Base-by-base conservation (phyloP, 2,113 vertebrate genomes). In the Passer domesticus region DNA sequence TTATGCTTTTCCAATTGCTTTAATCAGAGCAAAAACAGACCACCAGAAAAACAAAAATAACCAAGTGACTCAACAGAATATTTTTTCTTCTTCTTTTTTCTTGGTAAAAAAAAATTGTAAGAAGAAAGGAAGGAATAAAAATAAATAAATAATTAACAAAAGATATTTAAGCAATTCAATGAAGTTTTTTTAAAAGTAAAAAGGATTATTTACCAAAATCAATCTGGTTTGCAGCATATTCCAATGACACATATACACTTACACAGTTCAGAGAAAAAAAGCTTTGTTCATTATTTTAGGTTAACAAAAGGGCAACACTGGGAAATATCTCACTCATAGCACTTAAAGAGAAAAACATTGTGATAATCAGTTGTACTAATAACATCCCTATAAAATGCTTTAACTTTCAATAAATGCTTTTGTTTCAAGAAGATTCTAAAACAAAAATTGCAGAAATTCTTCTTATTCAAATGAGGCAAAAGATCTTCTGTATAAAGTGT, bases 1-100 rank as follows among this genome's bases (percentile, higher is more conserved):
- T 56, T 3, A 9, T 68, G 10, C 5, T 60, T 89, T 87, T 62
- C 41, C 7, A 46, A 27, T 37, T 1, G 25, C 20, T 84, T 50
- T 55, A 75, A 33, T 19, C 15, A 72, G 12, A 9, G 18, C 28
- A 74, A 43, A 91, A 84, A 31, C 2, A 66, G 13, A 76, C 18
- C 2, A 18, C 9, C 55, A 55, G 19, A 64, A 85, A 87, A 18
- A 35, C 0, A 6, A 86, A 84, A 84, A 53, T 20, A 81, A 23
- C 1, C 3, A 73, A 76, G 11, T 22, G 19, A 39, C 11, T 56
- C 1, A 1, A 31, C 5, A 35, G 9, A 33, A 2, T 3, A 31
- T 6, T 41, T 64, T 55, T 58, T 37, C 12, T 46, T 23, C 13
- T 46, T 27, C 9, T 23, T 27, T 25, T 31, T 59, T 23, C 56